Evolutionary conservation across 2,888 invertebrate species (phyloP).

Genomic region (Cremastobaeus sp.): DNA sequence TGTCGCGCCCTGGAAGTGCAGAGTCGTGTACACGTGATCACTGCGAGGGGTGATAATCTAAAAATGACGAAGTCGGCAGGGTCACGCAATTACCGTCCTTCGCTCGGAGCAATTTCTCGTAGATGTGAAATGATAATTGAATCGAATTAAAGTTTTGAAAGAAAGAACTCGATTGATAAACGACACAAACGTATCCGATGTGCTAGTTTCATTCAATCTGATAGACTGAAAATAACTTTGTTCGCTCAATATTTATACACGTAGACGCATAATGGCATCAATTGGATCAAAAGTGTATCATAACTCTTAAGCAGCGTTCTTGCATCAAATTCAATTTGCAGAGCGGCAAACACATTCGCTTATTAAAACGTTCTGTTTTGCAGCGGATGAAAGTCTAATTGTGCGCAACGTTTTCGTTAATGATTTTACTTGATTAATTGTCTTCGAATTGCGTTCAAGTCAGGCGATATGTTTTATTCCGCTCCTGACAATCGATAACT

Average conservation of each 20-base stretch:
- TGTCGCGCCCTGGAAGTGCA: no score
- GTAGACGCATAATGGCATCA: conserved; percentile 27
- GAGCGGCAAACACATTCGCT: conserved; percentile 13
- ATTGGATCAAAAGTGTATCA: conserved; percentile 50
- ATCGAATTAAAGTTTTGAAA: no score
- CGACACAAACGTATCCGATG: conserved; percentile 16
- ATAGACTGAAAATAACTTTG: conserved; percentile 15
- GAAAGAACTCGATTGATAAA: background rate
- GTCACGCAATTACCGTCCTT: no score
- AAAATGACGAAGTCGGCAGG: no score
- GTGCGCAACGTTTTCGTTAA: conserved; percentile 28
- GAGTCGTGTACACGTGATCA: no score
- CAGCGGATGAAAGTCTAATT: conserved; percentile 16
- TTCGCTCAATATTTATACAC: conserved; percentile 32
- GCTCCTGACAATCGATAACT: conserved; percentile 1
- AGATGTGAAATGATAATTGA: no score
- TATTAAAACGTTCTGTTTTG: conserved; percentile 19
- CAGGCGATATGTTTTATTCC: background rate
- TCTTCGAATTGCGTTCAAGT: no score
- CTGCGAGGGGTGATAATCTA: no score
- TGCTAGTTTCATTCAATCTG: conserved; percentile 22
- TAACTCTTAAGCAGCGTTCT: conserved; percentile 30
- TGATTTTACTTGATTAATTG: no score
- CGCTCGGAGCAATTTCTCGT: no score
- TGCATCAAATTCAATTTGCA: conserved; percentile 44